A percentile compares a stretch with the other conserved stretches of the same genome.
These are phyloP conservation scores for Oncopodura yosiiana DNA, from an alignment of 1,140 invertebrate species.

Conservation along the genomic window DNA sequence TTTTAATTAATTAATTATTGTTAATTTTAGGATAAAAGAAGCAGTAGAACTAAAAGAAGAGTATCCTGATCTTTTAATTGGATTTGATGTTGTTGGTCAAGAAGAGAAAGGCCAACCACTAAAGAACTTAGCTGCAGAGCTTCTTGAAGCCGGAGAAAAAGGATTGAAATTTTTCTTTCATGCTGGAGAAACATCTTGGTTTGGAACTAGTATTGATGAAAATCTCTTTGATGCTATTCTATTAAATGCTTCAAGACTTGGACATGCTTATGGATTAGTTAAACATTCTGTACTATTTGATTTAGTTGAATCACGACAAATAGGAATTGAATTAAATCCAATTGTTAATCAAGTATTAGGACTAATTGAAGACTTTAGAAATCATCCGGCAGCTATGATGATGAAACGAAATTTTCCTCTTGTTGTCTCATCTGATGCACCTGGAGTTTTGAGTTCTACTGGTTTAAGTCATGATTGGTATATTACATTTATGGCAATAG, in stretches of 20 bases:
- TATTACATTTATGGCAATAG: constrained; percentile 65
- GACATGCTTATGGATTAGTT: constrained; percentile 57
- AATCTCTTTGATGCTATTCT: constrained; percentile 70
- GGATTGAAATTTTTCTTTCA: constrained; percentile 63
- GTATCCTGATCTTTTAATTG: constrained; percentile 50
- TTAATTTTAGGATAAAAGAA: not conserved
- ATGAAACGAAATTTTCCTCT: constrained; percentile 51
- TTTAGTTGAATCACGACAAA: constrained; percentile 49
- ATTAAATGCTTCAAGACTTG: constrained; percentile 60
- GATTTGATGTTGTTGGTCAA: constrained; percentile 49
- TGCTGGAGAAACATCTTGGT: constrained; percentile 66
- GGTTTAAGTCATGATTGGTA: constrained; percentile 72
- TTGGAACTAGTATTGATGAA: constrained; percentile 46
- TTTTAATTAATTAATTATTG: not conserved
- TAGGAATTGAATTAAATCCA: constrained; percentile 70
- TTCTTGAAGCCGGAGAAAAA: not conserved
- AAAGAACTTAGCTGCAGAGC: not conserved
- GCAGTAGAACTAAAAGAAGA: constrained; percentile 4
- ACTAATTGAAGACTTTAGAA: constrained; percentile 61
- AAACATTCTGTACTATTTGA: constrained; percentile 63
- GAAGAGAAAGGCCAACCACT: not conserved
- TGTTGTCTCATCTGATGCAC: constrained; percentile 65
- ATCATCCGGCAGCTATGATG: constrained; percentile 61
- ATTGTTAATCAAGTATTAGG: constrained; percentile 56
- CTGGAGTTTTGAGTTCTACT: constrained; percentile 60